A percentile compares a stretch with the other conserved stretches of the same genome.
These are phyloP conservation scores for Oncorhynchus tshawytscha DNA, from an alignment of 2,113 vertebrate species.

Conservation along the genomic window DNA sequence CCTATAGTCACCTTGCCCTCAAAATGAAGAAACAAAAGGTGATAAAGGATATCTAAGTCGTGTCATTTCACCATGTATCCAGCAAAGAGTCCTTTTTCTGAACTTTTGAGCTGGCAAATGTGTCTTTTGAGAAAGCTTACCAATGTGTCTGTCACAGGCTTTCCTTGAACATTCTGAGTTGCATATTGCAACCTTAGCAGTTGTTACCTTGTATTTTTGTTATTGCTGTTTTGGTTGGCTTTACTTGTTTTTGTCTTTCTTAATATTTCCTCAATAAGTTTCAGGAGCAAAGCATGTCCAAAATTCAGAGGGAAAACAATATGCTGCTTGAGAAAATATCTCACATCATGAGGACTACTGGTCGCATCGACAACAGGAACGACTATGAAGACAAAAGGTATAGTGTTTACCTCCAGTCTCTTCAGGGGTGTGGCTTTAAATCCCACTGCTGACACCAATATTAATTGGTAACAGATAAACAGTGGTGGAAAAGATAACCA, in stretches of 20 bases:
- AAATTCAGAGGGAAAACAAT: slow-evolving; percentile 70
- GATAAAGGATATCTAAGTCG: not conserved
- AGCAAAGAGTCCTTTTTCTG: not conserved
- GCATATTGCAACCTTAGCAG: not conserved
- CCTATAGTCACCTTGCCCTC: slow-evolving; percentile 61
- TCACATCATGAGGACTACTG: slow-evolving; percentile 67
- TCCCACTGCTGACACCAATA: not conserved
- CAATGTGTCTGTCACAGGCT: no score
- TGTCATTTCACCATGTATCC: slow-evolving; percentile 7
- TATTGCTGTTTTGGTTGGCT: not conserved
- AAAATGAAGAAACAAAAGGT: slow-evolving; percentile 77
- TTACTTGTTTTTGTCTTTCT: not conserved
- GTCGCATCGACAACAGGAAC: slow-evolving; percentile 65
- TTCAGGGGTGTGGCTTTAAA: not conserved
- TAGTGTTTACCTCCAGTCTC: not conserved
- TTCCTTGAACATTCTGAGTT: no score
- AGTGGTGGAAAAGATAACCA: no score
- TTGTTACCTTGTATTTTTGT: not conserved
- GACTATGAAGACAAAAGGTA: slow-evolving; percentile 67
- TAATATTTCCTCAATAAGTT: slow-evolving; percentile 38
- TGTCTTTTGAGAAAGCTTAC: not conserved
- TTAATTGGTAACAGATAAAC: not conserved
- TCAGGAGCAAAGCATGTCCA: slow-evolving; percentile 61
- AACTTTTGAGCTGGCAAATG: not conserved
- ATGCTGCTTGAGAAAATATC: slow-evolving; percentile 74